Evolutionary conservation across 1,140 invertebrate genomes (phyloP).

Genomic region (Hyphantria cunea): DNA sequence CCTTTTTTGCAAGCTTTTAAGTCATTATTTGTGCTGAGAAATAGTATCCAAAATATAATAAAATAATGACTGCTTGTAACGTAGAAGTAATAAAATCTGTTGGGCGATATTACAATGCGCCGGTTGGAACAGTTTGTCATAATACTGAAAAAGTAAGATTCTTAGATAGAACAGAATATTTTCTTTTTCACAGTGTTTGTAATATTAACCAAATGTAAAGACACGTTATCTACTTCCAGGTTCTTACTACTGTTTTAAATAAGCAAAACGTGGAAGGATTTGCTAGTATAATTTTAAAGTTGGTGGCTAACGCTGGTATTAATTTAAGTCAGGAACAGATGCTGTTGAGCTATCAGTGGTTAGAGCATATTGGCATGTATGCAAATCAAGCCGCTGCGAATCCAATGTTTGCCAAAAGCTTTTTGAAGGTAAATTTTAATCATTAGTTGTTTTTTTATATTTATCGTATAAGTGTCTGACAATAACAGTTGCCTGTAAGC

Average conservation of each 20-base stretch:
- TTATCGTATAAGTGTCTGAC: too few relatives aligned
- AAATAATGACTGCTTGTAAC: slow-evolving; percentile 44
- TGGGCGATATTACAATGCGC: slow-evolving; percentile 64
- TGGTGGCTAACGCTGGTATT: slow-evolving; percentile 49
- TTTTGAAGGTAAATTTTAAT: slow-evolving; percentile 63
- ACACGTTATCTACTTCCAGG: slow-evolving; percentile 42
- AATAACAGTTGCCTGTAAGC: too few relatives aligned
- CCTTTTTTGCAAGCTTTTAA: background rate
- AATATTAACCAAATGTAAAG: background rate
- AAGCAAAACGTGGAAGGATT: slow-evolving; percentile 73
- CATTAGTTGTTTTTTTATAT: too few relatives aligned
- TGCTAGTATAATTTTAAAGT: slow-evolving; percentile 61
- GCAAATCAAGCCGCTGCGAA: slow-evolving; percentile 62
- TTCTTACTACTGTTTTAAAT: slow-evolving; percentile 63
- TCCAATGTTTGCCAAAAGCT: slow-evolving; percentile 59
- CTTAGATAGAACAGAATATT: slow-evolving; percentile 5
- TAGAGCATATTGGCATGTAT: slow-evolving; percentile 70
- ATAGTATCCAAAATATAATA: too few relatives aligned
- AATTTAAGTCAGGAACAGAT: slow-evolving; percentile 52
- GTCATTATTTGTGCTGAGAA: too few relatives aligned
- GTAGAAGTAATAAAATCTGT: slow-evolving; percentile 67
- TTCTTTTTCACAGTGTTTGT: background rate
- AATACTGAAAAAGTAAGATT: slow-evolving; percentile 67
- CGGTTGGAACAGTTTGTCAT: slow-evolving; percentile 64
- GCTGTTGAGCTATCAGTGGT: slow-evolving; percentile 64